Conservation (phyloP, 2,888 invertebrate genomes). For the Ectobius pallidus region DNA sequence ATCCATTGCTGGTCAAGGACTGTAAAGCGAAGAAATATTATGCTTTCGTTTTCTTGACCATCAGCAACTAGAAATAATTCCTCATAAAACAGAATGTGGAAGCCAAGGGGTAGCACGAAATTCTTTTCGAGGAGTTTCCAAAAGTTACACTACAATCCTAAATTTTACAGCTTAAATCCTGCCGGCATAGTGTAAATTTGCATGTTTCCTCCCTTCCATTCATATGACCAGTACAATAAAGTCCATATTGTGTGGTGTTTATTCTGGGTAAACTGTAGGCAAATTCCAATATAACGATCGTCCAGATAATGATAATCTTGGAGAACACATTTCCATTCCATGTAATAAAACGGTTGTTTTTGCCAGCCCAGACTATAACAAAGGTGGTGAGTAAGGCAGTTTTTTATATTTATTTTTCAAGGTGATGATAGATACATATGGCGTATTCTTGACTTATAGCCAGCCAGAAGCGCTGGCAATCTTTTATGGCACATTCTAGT, state of each 20-base stretch:
- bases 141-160: no score
- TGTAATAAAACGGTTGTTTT: conserved; percentile 2
- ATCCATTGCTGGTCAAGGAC: no score
- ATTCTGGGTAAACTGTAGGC: not conserved
- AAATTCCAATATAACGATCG: not conserved
- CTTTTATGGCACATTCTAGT: not conserved
- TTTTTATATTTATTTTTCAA: not conserved
- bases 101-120: no score
- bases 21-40: no score
- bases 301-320: not conserved
- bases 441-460: not conserved
- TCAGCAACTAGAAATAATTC: not conserved
- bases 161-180: no score
- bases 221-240: no score
- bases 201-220: no score
- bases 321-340: not conserved
- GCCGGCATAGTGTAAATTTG: no score
- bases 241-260: no score
- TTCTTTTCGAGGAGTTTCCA: no score
- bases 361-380: not conserved
- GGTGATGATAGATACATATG: not conserved
- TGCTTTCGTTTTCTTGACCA: no score
- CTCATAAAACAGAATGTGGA: not conserved
- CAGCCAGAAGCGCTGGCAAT: not conserved
- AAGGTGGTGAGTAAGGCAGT: not conserved